A percentile compares a stretch with the other conserved stretches of the same genome.
phyloP scores from a whole-genome alignment of 2,797 vertebrate species.

The Scarus forsteni region DNA sequence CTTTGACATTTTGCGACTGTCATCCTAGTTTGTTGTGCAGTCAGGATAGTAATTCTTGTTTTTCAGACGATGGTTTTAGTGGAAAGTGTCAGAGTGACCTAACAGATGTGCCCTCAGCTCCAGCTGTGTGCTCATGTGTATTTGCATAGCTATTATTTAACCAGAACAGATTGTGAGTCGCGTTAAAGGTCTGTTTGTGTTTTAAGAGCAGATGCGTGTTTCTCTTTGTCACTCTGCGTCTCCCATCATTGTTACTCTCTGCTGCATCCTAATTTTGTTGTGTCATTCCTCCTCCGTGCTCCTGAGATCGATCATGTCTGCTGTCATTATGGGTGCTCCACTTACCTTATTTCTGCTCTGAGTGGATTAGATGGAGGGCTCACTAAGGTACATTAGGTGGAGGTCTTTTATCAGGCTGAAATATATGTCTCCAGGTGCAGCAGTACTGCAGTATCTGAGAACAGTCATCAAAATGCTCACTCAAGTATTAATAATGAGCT shows the following conservation, averaged over 20 bases:
- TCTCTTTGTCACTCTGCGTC: constrained; percentile 30
- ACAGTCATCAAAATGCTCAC: too few relatives aligned
- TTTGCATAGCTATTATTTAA: constrained; percentile 64
- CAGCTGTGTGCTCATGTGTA: constrained; percentile 41
- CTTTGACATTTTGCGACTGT: constrained; percentile 16
- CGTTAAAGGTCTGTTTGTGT: constrained; percentile 46
- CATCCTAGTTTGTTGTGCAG: constrained; percentile 10
- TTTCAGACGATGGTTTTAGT: background rate
- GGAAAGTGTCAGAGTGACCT: constrained; percentile 27
- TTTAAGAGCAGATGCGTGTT: constrained; percentile 56
- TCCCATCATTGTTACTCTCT: constrained; percentile 1
- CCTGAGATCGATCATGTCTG: constrained; percentile 18
- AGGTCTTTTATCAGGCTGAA: constrained; percentile 9
- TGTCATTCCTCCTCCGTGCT: constrained; percentile 11
- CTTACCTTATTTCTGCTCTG: constrained; percentile 14
- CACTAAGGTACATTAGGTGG: background rate
- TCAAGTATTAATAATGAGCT: too few relatives aligned
- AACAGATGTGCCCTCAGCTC: constrained; percentile 39
- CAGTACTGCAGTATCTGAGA: too few relatives aligned
- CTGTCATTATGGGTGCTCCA: constrained; percentile 13
- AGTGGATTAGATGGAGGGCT: background rate
- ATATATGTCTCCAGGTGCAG: too few relatives aligned
- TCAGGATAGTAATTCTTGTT: background rate
- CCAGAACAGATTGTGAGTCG: constrained; percentile 49
- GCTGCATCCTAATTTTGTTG: constrained; percentile 31